phyloP scores from a whole-genome alignment of 1,140 invertebrate species.

The Protaetia brevitarsis region DNA sequence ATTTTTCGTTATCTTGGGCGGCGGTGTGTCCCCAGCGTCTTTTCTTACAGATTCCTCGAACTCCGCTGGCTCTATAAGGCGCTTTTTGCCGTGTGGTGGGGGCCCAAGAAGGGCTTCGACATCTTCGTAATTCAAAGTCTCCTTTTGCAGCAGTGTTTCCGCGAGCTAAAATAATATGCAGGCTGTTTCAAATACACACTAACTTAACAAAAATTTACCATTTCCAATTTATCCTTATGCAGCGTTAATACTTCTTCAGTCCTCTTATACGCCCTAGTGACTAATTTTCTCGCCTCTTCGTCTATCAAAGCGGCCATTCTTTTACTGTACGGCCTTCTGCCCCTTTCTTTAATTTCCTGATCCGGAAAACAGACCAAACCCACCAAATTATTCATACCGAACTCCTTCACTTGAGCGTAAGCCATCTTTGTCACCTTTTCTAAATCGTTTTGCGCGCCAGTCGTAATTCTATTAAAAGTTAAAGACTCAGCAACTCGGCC shows the following conservation, averaged over 20 bases:
- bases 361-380: constrained; percentile 83
- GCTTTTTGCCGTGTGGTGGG: constrained; percentile 77
- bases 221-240: constrained; percentile 81
- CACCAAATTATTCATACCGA: constrained; percentile 84
- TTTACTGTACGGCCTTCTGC: constrained; percentile 82
- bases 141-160: constrained; percentile 78
- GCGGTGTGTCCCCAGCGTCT: constrained; percentile 34
- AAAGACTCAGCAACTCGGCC: constrained; percentile 89
- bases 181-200: background rate
- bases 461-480: constrained; percentile 86
- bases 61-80: constrained; percentile 71
- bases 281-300: constrained; percentile 73
- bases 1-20: background rate
- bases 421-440: constrained; percentile 95
- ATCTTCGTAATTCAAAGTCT: constrained; percentile 90
- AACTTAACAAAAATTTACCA: constrained; percentile 55
- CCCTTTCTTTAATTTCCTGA: constrained; percentile 55
- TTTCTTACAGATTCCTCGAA: constrained; percentile 66
- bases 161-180: constrained; percentile 67
- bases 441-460: constrained; percentile 92
- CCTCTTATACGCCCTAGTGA: constrained; percentile 74
- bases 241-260: constrained; percentile 79
- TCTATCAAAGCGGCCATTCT: constrained; percentile 82
- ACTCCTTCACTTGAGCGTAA: constrained; percentile 77
- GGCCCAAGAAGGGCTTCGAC: constrained; percentile 86